Conservation (phyloP, 2,113 vertebrate species). For the Rousettus leschenaultii region DNA sequence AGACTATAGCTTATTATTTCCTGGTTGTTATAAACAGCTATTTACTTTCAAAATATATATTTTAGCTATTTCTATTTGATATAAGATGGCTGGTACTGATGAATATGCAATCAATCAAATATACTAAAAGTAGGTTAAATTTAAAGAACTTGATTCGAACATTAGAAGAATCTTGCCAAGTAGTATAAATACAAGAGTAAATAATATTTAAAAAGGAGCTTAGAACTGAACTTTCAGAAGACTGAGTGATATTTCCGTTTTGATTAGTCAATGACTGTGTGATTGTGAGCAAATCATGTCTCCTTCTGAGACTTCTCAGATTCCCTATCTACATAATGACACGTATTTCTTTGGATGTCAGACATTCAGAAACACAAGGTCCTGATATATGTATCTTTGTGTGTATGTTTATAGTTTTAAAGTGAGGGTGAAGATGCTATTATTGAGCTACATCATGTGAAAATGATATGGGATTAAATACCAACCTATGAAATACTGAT, state of each 20-base stretch:
- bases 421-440: accelerated
- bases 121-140: background rate
- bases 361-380: background rate
- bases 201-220: background rate
- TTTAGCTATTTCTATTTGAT: background rate
- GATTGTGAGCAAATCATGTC: background rate
- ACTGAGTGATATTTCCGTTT: background rate
- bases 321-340: background rate
- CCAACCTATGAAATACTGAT: background rate
- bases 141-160: background rate
- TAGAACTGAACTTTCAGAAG: background rate
- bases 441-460: background rate
- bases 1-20: background rate
- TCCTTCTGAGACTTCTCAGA: background rate
- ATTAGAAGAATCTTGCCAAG: background rate
- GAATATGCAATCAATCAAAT: background rate
- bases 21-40: background rate
- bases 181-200: background rate
- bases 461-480: background rate
- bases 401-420: background rate
- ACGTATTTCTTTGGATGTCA: background rate
- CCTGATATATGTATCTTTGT: background rate
- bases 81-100: background rate
- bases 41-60: background rate
- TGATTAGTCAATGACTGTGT: background rate